Evolutionary conservation across 2,797 vertebrate species (phyloP).

Genomic region (Platalea minor): DNA sequence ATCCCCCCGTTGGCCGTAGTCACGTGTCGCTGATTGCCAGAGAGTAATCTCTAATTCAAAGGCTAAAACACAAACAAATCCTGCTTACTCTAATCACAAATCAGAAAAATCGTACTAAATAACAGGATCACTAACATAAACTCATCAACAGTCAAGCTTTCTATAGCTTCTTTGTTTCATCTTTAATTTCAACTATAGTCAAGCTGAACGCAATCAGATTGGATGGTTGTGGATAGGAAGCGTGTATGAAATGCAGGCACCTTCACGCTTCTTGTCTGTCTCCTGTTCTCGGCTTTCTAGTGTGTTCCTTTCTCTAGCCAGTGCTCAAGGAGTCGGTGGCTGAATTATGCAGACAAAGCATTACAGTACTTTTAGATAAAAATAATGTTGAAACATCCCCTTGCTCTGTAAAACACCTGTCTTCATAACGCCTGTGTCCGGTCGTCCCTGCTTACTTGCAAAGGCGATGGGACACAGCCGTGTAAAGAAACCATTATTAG

Average conservation of each 20-base stretch:
- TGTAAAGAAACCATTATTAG: not conserved
- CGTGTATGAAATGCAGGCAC: not conserved
- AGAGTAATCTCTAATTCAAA: not conserved
- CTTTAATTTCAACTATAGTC: not conserved
- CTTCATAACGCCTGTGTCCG: accelerated
- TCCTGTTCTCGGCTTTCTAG: not conserved
- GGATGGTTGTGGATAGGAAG: not conserved
- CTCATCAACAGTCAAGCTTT: not conserved
- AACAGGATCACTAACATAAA: not conserved
- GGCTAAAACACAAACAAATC: not conserved
- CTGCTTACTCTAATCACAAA: not conserved
- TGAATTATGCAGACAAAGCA: not conserved
- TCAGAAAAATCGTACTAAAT: not conserved
- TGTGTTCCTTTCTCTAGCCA: not conserved
- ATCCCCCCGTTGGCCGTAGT: accelerated
- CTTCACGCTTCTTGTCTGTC: accelerated
- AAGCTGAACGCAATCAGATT: not conserved
- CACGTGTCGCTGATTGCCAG: not conserved
- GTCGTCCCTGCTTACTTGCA: not conserved
- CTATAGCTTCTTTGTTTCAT: too few species aligned
- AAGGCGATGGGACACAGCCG: not conserved
- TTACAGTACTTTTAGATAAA: not conserved
- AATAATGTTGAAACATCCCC: accelerated
- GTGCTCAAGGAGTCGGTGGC: not conserved
- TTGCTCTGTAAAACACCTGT: not conserved